Evolutionary conservation across 2,797 vertebrate species (phyloP), one percentile per base, ranked within the genome.

Genomic region (Urophycis tenuis): DNA sequence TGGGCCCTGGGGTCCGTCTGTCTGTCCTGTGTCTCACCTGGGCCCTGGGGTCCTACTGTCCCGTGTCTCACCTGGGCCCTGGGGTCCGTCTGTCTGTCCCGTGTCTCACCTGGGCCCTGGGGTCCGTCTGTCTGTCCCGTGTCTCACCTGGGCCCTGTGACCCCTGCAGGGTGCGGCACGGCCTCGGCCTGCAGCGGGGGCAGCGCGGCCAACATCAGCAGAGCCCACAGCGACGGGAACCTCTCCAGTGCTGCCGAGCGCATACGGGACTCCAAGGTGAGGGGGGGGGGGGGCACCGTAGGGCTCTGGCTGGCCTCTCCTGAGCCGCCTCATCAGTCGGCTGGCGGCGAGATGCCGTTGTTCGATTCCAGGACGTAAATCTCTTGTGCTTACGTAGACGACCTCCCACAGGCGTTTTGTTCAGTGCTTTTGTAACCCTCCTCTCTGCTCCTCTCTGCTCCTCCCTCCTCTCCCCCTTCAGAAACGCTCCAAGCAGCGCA

Each of bases 401-500:
- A 49, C 45, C 17, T 49, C 45, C 45, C 45, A 14, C 10, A 39
- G 14, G 36, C 12, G 36, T 12, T 3, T 45, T 45, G 1, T 64
- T 29, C 53, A 25, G 1, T 25, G 12, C 11, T 41, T 31, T n/a
- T 77, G 10, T 3, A 2, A 75, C 33, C 4, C 1, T 22, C 1
- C 7, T 17, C 22, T 9, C 35, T 1, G 2, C 34, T 3, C 22
- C 60, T n/a, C 22, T 7, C 19, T 2, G 6, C 3, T 2, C 22
- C n/a, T 29, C 36, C 10, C 25, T 14, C 41, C 29, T 60, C 8
- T 32, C 60, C 1, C 35, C 73, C 10, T 82, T 3, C 90, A 99
- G 97, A 99, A 99, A 88, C 95, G 98, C 71, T 99, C 97, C 3
- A 99, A 98, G 85, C 97, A 99, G 79, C 93, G 97, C 6, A 99